Conservation (phyloP, 2,113 vertebrate species). For the Atractosteus spatula region DNA sequence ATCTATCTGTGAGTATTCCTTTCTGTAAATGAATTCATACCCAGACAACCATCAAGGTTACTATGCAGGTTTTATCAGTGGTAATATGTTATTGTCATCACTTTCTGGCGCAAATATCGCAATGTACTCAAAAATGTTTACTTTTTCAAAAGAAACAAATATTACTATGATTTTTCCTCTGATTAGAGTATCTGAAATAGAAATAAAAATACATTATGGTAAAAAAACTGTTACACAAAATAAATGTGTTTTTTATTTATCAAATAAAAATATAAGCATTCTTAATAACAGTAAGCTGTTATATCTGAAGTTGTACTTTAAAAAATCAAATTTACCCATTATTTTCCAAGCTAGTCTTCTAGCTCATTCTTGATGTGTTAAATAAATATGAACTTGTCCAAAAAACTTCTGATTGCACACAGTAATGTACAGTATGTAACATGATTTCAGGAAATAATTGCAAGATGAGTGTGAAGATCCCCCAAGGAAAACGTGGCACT, state of each 20-base stretch:
- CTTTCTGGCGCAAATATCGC: neutral
- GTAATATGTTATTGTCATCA: constrained; percentile 26
- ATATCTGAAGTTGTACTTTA: neutral
- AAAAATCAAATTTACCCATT: no score
- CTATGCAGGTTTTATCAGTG: constrained; percentile 20
- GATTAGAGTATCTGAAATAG: neutral
- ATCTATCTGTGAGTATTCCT: constrained; percentile 23
- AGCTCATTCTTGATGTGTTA: no score
- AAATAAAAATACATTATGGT: neutral
- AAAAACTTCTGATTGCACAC: no score
- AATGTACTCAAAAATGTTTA: neutral
- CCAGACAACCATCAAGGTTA: constrained; percentile 25
- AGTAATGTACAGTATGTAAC: no score
- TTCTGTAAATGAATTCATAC: constrained; percentile 19
- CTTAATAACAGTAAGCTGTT: neutral
- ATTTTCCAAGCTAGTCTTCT: no score
- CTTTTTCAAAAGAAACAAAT: neutral
- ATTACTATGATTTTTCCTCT: neutral
- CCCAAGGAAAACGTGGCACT: no score
- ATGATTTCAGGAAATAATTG: no score
- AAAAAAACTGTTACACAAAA: no score
- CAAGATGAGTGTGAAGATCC: no score
- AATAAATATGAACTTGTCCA: no score
- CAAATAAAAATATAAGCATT: no score
- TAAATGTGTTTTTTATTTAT: no score